A percentile compares a stretch with the other conserved stretches of the same genome.
These are phyloP conservation scores for Oeneis ivallda DNA, from an alignment of 2,888 invertebrate genomes.

Conservation along the genomic window DNA sequence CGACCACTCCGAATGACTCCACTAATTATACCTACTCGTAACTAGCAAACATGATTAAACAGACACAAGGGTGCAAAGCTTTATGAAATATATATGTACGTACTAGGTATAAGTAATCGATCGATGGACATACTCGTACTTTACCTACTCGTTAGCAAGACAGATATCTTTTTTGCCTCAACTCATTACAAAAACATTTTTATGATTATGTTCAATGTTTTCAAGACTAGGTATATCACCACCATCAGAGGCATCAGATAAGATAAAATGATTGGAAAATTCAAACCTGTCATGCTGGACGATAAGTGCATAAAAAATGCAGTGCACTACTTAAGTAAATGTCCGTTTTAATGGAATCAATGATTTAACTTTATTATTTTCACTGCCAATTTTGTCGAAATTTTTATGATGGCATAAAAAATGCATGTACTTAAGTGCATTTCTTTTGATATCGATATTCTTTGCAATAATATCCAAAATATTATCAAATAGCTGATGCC, in stretches of 20 bases:
- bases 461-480: conserved; percentile 25
- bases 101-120: background rate
- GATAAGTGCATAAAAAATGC: background rate
- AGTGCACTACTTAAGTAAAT: background rate
- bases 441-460: conserved; percentile 27
- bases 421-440: conserved; percentile 12
- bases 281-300: no score
- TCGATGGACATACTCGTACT: no score
- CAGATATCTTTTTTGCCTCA: no score
- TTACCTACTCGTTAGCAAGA: no score
- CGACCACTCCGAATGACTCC: conserved; percentile 41
- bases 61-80: background rate
- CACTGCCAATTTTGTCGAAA: conserved; percentile 15
- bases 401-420: conserved; percentile 27
- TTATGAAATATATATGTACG: background rate
- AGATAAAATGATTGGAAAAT: no score
- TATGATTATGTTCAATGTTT: no score
- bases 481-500: no score
- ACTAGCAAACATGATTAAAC: background rate
- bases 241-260: no score
- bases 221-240: no score
- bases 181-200: no score
- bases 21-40: conserved; percentile 18
- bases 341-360: background rate
- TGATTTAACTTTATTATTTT: conserved; percentile 7